These are phyloP conservation scores for Helicolenus hilgendorfi DNA, from an alignment of 2,797 vertebrate genomes.

Conservation along the genomic window DNA sequence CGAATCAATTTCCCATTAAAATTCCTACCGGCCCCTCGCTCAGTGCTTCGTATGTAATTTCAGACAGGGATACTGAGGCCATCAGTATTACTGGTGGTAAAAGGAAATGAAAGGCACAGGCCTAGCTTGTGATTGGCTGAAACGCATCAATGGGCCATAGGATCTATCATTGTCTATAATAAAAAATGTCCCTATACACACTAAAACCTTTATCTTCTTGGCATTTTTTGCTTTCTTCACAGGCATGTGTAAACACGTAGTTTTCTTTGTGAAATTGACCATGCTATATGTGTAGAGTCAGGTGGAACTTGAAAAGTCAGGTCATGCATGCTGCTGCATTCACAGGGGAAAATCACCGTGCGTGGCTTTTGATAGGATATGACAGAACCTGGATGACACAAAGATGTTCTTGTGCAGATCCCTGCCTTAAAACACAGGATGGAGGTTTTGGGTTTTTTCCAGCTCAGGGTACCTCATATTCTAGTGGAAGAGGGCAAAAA, in stretches of 20 bases:
- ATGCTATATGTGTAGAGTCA: constrained; percentile 2
- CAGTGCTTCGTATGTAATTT: constrained; percentile 7
- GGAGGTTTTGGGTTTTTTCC: neutral
- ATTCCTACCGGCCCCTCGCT: neutral
- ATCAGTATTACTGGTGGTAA: neutral
- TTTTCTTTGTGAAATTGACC: constrained; percentile 10
- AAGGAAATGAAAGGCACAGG: neutral
- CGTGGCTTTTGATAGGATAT: constrained; percentile 20
- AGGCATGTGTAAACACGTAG: neutral
- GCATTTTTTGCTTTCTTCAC: neutral
- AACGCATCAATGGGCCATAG: neutral
- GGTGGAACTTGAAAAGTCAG: constrained; percentile 4
- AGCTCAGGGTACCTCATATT: neutral
- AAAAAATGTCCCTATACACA: neutral
- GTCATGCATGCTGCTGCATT: constrained; percentile 2
- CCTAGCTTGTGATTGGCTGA: neutral
- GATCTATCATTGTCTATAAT: neutral
- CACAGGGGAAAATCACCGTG: neutral
- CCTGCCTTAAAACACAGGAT: neutral
- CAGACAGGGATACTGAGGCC: neutral
- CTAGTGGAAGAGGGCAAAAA: neutral
- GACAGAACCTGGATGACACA: constrained; percentile 28
- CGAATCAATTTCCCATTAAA: neutral
- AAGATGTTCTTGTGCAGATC: neutral
- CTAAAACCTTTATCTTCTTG: neutral